A percentile compares a stretch with the other conserved stretches of the same genome.
These are phyloP conservation scores for Cyprinus carpio DNA, from an alignment of 2,113 vertebrate genomes.

Conservation along the genomic window DNA sequence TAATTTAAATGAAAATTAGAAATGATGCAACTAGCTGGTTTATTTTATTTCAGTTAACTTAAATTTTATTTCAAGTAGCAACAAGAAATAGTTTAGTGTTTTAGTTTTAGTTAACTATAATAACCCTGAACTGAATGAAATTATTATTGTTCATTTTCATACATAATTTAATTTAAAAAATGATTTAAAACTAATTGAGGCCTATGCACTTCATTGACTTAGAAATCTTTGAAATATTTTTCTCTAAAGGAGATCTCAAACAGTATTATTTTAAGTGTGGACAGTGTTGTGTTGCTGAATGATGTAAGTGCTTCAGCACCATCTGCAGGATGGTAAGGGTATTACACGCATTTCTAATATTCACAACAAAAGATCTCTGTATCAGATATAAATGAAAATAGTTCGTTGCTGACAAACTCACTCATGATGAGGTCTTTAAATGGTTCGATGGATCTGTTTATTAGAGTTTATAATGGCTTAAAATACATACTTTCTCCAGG, in stretches of 20 bases:
- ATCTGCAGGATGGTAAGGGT: conserved; percentile 7
- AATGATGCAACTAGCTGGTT: too few relatives aligned
- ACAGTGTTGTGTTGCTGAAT: not conserved
- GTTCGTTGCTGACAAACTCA: not conserved
- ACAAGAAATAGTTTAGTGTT: too few relatives aligned
- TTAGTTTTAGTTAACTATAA: not conserved
- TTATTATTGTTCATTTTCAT: not conserved
- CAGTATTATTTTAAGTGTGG: too few relatives aligned
- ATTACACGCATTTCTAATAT: not conserved
- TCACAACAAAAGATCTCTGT: not conserved
- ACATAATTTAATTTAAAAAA: not conserved
- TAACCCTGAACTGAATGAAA: not conserved
- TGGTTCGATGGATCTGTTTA: not conserved
- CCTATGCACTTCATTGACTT: not conserved
- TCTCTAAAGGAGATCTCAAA: not conserved
- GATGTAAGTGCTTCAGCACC: not conserved
- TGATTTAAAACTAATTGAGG: not conserved
- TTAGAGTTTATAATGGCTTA: not conserved
- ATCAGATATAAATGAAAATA: not conserved
- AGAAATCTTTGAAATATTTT: not conserved
- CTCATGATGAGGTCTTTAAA: not conserved
- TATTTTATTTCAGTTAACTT: not conserved
- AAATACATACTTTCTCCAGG: not conserved
- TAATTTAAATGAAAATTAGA: too few relatives aligned
- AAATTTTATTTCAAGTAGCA: not conserved